A percentile compares a stretch with the other conserved stretches of the same genome.
These are phyloP conservation scores for Conus ventricosus DNA, from an alignment of 1,140 invertebrate species.

Conservation along the genomic window DNA sequence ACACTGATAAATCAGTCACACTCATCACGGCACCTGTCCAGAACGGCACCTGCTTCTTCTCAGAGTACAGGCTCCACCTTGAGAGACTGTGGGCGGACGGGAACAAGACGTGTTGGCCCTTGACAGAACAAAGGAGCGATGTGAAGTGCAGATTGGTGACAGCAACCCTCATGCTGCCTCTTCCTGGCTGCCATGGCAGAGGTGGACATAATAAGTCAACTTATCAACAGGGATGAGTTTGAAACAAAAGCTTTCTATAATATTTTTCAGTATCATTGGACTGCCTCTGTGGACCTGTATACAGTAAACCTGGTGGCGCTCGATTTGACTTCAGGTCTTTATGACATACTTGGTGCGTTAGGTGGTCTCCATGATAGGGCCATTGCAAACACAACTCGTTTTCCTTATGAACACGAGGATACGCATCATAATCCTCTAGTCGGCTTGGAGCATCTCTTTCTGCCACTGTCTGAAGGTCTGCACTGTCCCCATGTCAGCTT, in stretches of 20 bases:
- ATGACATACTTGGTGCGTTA: background rate
- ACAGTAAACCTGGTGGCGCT: background rate
- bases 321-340: background rate
- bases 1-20: too few species aligned
- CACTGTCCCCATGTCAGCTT: background rate
- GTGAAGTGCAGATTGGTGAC: too few species aligned
- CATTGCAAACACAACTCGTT: too few species aligned
- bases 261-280: background rate
- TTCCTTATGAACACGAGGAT: background rate
- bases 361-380: background rate
- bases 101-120: too few species aligned
- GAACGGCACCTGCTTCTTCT: too few species aligned
- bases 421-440: background rate
- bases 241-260: background rate
- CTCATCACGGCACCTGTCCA: too few species aligned
- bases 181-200: constrained; percentile 2
- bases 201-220: background rate
- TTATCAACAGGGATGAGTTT: background rate
- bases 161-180: too few species aligned
- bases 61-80: too few species aligned
- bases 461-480: background rate
- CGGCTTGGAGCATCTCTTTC: background rate
- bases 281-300: background rate
- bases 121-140: too few species aligned
- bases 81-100: too few species aligned